These are phyloP conservation scores for Zapus hudsonius DNA, from an alignment of 2,113 vertebrate species.

Conservation along the genomic window DNA sequence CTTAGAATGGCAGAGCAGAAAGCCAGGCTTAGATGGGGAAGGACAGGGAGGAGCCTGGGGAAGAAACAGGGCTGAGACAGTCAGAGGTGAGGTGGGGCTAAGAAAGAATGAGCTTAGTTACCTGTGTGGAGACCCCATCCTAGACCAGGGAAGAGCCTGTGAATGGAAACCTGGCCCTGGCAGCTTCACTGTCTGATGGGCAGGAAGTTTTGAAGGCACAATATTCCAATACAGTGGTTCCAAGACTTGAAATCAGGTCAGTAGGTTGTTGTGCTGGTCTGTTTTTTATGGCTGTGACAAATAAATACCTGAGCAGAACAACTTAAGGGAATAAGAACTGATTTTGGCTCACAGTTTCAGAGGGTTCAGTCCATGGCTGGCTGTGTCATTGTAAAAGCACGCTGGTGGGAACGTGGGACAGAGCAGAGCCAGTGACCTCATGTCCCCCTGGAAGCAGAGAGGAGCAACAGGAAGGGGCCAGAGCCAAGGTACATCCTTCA, in stretches of 20 bases:
- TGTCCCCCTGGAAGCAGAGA: not conserved
- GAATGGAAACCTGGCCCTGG: not conserved
- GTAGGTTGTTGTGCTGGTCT: not conserved
- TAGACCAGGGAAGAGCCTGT: not conserved
- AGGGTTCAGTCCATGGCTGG: not conserved
- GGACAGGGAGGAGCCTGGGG: accelerated
- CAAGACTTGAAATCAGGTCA: not conserved
- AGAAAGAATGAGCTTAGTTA: not conserved
- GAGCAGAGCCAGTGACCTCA: not conserved
- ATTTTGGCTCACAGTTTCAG: not conserved
- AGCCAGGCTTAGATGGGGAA: conserved; percentile 2
- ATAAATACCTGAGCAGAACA: not conserved
- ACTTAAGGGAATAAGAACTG: not conserved
- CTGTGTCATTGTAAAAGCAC: not conserved
- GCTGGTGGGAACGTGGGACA: not conserved
- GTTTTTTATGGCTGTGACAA: not conserved
- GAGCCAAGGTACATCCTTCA: not conserved
- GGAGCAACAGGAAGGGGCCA: not conserved
- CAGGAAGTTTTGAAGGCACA: not conserved
- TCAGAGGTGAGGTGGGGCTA: accelerated
- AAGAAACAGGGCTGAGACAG: not conserved
- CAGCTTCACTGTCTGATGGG: not conserved
- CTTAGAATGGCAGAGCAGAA: conserved; percentile 47
- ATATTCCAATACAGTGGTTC: not conserved
- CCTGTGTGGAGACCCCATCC: not conserved